phyloP scores from a whole-genome alignment of 2,113 vertebrate species.

The Lethenteron reissneri region DNA sequence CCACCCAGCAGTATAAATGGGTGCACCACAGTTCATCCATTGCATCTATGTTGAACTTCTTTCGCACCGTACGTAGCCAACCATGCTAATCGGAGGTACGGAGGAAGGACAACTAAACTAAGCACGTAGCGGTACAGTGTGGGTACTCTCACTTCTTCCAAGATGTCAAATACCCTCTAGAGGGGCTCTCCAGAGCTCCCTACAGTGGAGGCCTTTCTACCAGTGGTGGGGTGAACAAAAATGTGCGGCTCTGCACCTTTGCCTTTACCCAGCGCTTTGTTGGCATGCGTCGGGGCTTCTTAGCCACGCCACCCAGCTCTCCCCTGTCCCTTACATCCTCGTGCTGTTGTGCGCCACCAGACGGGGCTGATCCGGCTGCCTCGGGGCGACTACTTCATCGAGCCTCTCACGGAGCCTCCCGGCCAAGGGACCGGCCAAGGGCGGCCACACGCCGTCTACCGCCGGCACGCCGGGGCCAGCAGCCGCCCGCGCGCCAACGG shows the following conservation, averaged over 20 bases:
- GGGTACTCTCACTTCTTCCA: no score
- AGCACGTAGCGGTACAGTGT: no score
- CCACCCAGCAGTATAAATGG: no score
- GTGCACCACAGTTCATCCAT: no score
- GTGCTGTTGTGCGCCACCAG: constrained; percentile 19
- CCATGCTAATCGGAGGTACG: no score
- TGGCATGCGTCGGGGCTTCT: no score
- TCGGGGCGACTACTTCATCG: constrained; percentile 63
- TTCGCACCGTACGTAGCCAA: no score
- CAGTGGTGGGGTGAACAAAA: constrained; percentile 9
- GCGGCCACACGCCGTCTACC: constrained; percentile 57
- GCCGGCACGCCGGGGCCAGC: constrained; percentile 21
- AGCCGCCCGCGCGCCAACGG: constrained; percentile 10
- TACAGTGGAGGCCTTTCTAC: not conserved
- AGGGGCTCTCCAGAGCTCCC: no score
- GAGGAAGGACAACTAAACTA: no score
- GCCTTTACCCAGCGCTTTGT: not conserved
- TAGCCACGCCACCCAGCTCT: no score
- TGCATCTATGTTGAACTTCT: no score
- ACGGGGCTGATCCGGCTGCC: constrained; percentile 58
- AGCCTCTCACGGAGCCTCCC: constrained; percentile 26
- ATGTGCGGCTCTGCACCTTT: constrained; percentile 3
- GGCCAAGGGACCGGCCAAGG: constrained; percentile 13
- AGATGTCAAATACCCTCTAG: no score
- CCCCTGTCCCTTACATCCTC: not conserved